These are phyloP conservation scores for Stenodera caucasica DNA, from an alignment of 2,888 invertebrate genomes.

Conservation along the genomic window DNA sequence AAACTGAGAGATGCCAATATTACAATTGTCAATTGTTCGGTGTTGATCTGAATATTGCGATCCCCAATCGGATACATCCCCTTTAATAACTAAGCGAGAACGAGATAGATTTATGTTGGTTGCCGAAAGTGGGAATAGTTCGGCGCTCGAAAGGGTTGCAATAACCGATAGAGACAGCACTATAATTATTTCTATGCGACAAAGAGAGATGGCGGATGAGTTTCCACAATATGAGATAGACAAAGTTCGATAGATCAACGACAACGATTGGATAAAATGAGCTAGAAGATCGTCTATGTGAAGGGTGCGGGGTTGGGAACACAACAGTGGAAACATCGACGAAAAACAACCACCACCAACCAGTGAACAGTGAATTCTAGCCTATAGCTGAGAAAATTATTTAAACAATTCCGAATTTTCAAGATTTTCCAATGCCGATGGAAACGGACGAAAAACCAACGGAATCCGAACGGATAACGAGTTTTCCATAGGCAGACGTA, in stretches of 20 bases:
- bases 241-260: conserved; percentile 44
- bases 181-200: conserved; percentile 26
- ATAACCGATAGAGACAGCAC: conserved; percentile 37
- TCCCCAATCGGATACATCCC: conserved; percentile 31
- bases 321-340: conserved; percentile 20
- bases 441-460: neutral
- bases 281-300: conserved; percentile 37
- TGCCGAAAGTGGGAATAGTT: neutral
- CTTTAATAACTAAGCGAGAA: conserved; percentile 36
- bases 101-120: conserved; percentile 8
- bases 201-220: conserved; percentile 37
- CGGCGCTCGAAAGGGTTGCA: conserved; percentile 19
- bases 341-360: conserved; percentile 1
- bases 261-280: conserved; percentile 36
- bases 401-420: conserved; percentile 19
- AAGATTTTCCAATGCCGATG: neutral
- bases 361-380: conserved; percentile 4
- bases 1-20: conserved; percentile 50
- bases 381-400: conserved; percentile 18
- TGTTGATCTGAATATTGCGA: conserved; percentile 13
- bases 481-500: conserved; percentile 11
- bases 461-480: conserved; percentile 6
- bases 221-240: conserved; percentile 41
- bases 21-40: conserved; percentile 40
- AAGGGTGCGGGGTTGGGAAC: conserved; percentile 12